Percentiles rank a stretch among this genome's conserved stretches.
These are phyloP conservation scores for Diorhabda sublineata DNA, from an alignment of 1,140 invertebrate genomes.

Conservation along the genomic window DNA sequence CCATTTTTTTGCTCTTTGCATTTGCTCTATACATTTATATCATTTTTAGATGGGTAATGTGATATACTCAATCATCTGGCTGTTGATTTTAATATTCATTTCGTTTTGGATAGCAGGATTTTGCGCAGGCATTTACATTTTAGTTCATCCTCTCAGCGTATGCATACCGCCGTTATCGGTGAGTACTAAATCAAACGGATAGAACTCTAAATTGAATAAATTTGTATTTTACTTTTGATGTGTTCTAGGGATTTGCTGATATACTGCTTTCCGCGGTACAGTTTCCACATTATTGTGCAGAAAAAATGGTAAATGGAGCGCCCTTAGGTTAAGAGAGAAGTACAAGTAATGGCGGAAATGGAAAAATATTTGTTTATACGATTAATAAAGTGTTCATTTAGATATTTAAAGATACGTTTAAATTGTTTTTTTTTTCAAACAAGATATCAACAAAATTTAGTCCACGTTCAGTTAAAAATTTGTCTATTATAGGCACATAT, in stretches of 20 bases:
- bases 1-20: too few species aligned
- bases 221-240: neutral
- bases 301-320: conserved; percentile 60
- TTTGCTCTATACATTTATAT: too few species aligned
- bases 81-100: conserved; percentile 71
- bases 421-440: too few species aligned
- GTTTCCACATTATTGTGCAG: conserved; percentile 63
- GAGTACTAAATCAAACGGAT: conserved; percentile 36
- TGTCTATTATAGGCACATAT: too few species aligned
- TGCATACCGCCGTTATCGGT: conserved; percentile 60
- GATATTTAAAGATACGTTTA: too few species aligned
- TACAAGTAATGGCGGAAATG: too few species aligned
- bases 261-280: conserved; percentile 63
- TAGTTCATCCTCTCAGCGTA: conserved; percentile 66
- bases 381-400: neutral
- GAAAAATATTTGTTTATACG: too few species aligned
- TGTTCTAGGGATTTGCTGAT: conserved; percentile 62
- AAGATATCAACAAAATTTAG: too few species aligned
- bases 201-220: too few species aligned
- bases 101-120: conserved; percentile 68
- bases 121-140: conserved; percentile 69
- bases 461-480: too few species aligned
- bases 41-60: conserved; percentile 50
- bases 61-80: conserved; percentile 71
- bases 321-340: conserved; percentile 11